phyloP scores from a whole-genome alignment of 1,140 invertebrate species.

The Aphelinus certus region DNA sequence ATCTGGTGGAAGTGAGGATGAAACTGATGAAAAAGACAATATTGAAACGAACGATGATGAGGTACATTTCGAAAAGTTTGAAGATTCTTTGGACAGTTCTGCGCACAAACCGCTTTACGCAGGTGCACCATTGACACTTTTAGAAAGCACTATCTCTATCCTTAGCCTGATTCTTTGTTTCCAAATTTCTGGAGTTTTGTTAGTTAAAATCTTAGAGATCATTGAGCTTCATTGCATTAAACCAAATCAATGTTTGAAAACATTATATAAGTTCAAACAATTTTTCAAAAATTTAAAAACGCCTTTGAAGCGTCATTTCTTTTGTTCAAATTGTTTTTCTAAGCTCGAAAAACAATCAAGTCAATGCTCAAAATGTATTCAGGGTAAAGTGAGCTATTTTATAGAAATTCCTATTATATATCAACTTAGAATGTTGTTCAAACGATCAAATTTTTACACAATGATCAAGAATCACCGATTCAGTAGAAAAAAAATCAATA shows the following conservation, averaged over 20 bases:
- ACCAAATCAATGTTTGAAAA: neutral
- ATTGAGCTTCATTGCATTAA: neutral
- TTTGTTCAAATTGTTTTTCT: neutral
- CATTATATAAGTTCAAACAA: slow-evolving; percentile 5
- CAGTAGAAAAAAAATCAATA: neutral
- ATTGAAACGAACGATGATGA: too few species aligned
- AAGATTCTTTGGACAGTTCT: too few species aligned
- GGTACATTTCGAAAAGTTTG: too few species aligned
- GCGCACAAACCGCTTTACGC: neutral
- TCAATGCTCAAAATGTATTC: neutral
- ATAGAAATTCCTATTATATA: neutral
- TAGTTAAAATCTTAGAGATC: slow-evolving; percentile 1
- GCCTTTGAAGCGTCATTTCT: neutral
- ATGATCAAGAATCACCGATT: neutral
- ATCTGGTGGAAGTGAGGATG: too few species aligned
- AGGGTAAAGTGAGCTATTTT: neutral
- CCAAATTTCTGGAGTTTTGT: neutral
- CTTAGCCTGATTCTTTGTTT: too few species aligned
- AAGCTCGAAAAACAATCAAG: neutral
- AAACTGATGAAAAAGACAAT: too few species aligned
- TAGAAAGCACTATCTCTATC: neutral
- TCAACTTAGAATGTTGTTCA: neutral
- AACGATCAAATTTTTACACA: neutral
- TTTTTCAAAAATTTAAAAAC: neutral
- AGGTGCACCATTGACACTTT: neutral